These are phyloP conservation scores for Chlorospingus flavigularis DNA, from an alignment of 2,797 vertebrate species.

Conservation along the genomic window DNA sequence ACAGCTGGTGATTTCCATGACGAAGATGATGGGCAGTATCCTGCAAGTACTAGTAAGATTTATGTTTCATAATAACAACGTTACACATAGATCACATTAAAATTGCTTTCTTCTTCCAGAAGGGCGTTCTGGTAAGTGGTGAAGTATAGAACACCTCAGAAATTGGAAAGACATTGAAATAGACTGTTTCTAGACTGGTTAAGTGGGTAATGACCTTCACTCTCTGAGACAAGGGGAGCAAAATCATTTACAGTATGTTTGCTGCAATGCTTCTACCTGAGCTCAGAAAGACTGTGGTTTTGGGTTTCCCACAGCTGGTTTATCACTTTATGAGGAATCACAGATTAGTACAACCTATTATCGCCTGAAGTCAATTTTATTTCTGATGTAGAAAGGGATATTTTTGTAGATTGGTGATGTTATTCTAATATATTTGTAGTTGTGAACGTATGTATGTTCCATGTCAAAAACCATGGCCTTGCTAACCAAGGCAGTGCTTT, in stretches of 20 bases:
- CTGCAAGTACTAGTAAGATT: slow-evolving; percentile 49
- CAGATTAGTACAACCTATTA: background rate
- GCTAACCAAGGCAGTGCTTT: background rate
- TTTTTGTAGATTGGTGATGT: background rate
- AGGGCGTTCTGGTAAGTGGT: background rate
- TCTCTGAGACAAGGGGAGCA: background rate
- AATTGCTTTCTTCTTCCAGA: background rate
- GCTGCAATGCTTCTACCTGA: background rate
- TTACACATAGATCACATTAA: background rate
- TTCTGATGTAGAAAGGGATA: background rate
- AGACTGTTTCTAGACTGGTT: background rate
- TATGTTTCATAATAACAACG: background rate
- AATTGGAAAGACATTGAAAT: background rate
- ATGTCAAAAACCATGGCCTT: background rate
- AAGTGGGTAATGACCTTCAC: background rate
- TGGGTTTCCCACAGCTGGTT: background rate
- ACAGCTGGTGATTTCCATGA: background rate
- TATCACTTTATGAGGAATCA: background rate
- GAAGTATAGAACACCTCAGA: background rate
- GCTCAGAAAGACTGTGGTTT: background rate
- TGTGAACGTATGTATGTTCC: background rate
- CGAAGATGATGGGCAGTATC: background rate
- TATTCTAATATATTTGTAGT: background rate
- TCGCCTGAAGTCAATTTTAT: background rate
- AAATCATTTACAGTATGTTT: background rate